Evolutionary conservation across 1,140 invertebrate species (phyloP).

Genomic region (Drosophila oshimai): DNA sequence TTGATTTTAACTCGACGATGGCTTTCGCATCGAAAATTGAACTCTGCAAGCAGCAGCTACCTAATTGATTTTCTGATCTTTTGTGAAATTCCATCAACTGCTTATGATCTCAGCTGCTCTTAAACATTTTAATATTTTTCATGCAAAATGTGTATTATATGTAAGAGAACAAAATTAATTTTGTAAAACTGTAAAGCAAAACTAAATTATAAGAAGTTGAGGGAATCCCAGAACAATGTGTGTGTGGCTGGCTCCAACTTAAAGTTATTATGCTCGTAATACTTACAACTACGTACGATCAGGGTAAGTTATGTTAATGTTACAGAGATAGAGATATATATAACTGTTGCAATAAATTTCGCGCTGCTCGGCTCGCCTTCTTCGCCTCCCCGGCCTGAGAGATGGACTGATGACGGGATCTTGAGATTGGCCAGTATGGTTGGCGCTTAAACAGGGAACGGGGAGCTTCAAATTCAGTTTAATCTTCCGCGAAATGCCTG

Average conservation of each 20-base stretch:
- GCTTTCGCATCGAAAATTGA: background rate
- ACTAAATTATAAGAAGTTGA: slow-evolving; percentile 5
- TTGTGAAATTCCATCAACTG: background rate
- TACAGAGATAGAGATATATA: slow-evolving; percentile 43
- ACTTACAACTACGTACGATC: slow-evolving; percentile 68
- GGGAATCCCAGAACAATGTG: slow-evolving; percentile 15
- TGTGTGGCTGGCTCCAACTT: slow-evolving; percentile 63
- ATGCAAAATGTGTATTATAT: background rate
- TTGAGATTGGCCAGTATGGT: slow-evolving; percentile 31
- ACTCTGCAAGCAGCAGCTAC: slow-evolving; percentile 16
- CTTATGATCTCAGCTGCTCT: background rate
- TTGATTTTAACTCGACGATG: slow-evolving; percentile 12
- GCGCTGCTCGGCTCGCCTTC: slow-evolving; percentile 2
- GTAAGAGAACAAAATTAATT: no score
- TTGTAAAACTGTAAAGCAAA: background rate
- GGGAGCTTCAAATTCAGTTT: slow-evolving; percentile 6
- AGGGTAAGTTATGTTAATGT: slow-evolving; percentile 47
- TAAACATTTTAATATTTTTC: background rate
- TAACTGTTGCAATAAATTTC: slow-evolving; percentile 26
- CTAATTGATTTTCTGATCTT: background rate
- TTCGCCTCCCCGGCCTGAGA: slow-evolving; percentile 29
- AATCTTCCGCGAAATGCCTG: slow-evolving; percentile 16
- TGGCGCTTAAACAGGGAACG: background rate
- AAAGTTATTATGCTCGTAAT: slow-evolving; percentile 69
- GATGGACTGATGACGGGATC: slow-evolving; percentile 11